Base-by-base conservation (phyloP, 2,888 invertebrate genomes). In the Drosophila infuscata region DNA sequence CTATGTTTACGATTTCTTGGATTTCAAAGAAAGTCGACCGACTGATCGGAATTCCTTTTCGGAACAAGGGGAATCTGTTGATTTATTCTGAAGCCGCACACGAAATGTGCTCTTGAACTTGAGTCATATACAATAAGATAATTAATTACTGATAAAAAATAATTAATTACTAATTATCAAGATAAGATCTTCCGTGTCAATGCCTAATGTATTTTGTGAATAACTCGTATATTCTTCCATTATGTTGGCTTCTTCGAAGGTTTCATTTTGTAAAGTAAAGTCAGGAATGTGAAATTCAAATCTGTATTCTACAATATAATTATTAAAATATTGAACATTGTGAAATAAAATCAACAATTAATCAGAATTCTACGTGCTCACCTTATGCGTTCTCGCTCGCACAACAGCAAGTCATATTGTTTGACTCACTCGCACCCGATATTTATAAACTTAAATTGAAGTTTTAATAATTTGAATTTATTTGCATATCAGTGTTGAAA, bases 341-440 rank as follows among this genome's bases (percentile, higher is more conserved):
- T 30, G 11, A 30, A 29, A 30, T 30, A 11, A 49, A 30, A 6
- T 29, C 9, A 12, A 8, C 17, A 29, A 49, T 20, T 12, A 17
- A 32, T 36, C 25, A 46, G 2, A 64, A 64, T 35, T 41, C 25
- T 33, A 41, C 4, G 9, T 12, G 12, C 11, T 36, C 29, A 15
- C 30, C n/a, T 36, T 9, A 35, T 54, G 53, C 67, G 32, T 43
- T 12, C 51, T 59, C 43, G 41, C 49, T 66, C n/a, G 25, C 32
- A 11, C 49, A 33, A 7, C 17, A 25, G 20, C n/a, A 32, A 12
- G 6, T 52, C 3, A 20, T 4, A 6, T 41, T 20, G 7, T 17
- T 12, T 30, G 17, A 30, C 11, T 3, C 48, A 7, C 48, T 17
- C 15, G 9, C 30, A 12, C 49, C n/a, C 35, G 9, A 9, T 30